phyloP scores from a whole-genome alignment of 2,888 invertebrate species.

The Rhodophaea formosa region DNA sequence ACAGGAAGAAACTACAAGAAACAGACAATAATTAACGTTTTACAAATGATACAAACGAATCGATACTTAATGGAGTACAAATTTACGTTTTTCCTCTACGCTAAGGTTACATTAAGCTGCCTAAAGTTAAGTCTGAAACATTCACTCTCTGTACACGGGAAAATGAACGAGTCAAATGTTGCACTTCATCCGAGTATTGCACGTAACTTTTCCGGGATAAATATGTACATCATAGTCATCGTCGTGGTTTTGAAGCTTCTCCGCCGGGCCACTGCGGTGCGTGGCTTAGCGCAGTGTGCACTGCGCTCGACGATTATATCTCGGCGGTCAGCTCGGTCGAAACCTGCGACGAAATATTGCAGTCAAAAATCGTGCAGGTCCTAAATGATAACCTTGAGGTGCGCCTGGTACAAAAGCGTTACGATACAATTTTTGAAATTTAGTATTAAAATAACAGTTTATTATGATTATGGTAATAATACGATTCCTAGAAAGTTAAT shows the following conservation, averaged over 20 bases:
- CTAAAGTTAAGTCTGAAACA: slow-evolving; percentile 25
- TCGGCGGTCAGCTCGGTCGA: slow-evolving; percentile 58
- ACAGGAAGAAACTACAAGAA: slow-evolving; percentile 28
- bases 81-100: slow-evolving; percentile 25
- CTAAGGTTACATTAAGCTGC: slow-evolving; percentile 26
- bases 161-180: slow-evolving; percentile 48
- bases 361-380: neutral
- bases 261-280: slow-evolving; percentile 32
- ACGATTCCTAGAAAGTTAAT: too few species aligned
- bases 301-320: slow-evolving; percentile 44
- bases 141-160: slow-evolving; percentile 44
- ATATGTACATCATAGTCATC: slow-evolving; percentile 53
- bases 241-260: slow-evolving; percentile 35
- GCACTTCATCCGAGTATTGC: slow-evolving; percentile 58
- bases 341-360: slow-evolving; percentile 39
- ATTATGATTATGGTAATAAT: too few species aligned
- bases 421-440: too few species aligned
- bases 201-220: slow-evolving; percentile 56
- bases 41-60: slow-evolving; percentile 24
- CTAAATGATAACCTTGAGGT: slow-evolving; percentile 13
- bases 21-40: slow-evolving; percentile 19
- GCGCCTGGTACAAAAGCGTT: neutral
- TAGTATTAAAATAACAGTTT: too few species aligned
- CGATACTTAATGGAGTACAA: slow-evolving; percentile 19
- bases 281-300: slow-evolving; percentile 33